Percentiles rank a stretch among this genome's conserved stretches.
Conservation (phyloP, 2,888 invertebrate genomes). For the Penaeus monodon region DNA sequence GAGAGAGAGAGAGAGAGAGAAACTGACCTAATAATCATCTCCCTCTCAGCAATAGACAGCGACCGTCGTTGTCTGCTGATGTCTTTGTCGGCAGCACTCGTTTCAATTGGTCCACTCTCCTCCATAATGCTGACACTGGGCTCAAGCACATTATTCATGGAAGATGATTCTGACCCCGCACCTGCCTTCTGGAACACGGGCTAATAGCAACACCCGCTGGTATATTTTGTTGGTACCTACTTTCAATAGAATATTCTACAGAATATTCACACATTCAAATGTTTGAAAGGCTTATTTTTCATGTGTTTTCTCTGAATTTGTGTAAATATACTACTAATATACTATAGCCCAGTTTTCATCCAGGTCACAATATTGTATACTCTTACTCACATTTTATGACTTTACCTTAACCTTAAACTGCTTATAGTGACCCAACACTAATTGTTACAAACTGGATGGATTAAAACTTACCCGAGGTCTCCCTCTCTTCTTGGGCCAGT, state of each 20-base stretch:
- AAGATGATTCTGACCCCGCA: slow-evolving; percentile 26
- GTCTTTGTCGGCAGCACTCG: slow-evolving; percentile 53
- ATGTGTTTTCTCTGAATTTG: too few relatives aligned
- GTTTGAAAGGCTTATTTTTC: too few relatives aligned
- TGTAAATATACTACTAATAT: too few relatives aligned
- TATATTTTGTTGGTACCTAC: too few relatives aligned
- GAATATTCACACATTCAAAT: too few relatives aligned
- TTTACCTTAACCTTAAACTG: too few relatives aligned
- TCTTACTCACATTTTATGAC: too few relatives aligned
- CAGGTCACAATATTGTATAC: too few relatives aligned
- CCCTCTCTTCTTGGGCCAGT: slow-evolving; percentile 49
- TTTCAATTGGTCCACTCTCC: slow-evolving; percentile 56
- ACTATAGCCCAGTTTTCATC: too few relatives aligned
- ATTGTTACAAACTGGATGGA: not conserved
- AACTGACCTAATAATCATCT: slow-evolving; percentile 64
- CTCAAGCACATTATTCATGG: slow-evolving; percentile 52
- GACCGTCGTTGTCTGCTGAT: slow-evolving; percentile 58
- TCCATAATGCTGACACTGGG: slow-evolving; percentile 63
- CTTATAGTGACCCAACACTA: too few relatives aligned
- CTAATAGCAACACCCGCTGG: slow-evolving; percentile 6
- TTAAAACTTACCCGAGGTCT: slow-evolving; percentile 40
- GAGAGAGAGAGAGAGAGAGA: not conserved
- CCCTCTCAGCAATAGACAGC: slow-evolving; percentile 62
- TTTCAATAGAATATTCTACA: too few relatives aligned
- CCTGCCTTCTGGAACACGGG: slow-evolving; percentile 33